Evolutionary conservation across 2,797 vertebrate species (phyloP).

Genomic region (Pseudomugil gertrudae): DNA sequence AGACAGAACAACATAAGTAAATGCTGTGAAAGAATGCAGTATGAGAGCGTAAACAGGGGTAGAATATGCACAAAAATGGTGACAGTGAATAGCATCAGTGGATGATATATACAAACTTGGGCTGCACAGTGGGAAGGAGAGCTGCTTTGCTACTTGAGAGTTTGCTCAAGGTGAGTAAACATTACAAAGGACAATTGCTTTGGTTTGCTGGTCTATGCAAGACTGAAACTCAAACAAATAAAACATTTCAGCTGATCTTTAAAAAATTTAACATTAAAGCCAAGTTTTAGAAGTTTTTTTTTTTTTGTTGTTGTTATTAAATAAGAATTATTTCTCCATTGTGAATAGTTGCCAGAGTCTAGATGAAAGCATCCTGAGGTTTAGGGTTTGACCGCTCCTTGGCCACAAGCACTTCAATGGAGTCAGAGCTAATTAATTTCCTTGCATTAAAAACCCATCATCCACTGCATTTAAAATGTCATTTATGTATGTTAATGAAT

Average conservation of each 20-base stretch:
- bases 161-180: slow-evolving; percentile 45
- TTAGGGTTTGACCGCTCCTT: background rate
- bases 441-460: background rate
- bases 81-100: background rate
- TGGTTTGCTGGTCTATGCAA: slow-evolving; percentile 28
- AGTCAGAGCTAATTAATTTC: background rate
- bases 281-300: background rate
- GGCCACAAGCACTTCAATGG: background rate
- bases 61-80: too few species aligned
- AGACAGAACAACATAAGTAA: too few species aligned
- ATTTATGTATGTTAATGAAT: background rate
- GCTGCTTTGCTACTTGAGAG: too few species aligned
- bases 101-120: background rate
- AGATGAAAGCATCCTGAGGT: background rate
- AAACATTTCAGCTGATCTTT: slow-evolving; percentile 9
- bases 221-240: slow-evolving; percentile 66
- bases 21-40: too few species aligned
- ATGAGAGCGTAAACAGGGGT: too few species aligned
- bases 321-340: background rate
- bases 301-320: background rate
- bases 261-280: background rate
- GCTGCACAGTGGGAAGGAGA: background rate
- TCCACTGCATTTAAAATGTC: background rate
- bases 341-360: background rate
- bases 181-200: slow-evolving; percentile 5